Evolutionary conservation across 2,888 invertebrate species (phyloP), one percentile per base, ranked within the genome.

Genomic region (Mayetiola destructor): DNA sequence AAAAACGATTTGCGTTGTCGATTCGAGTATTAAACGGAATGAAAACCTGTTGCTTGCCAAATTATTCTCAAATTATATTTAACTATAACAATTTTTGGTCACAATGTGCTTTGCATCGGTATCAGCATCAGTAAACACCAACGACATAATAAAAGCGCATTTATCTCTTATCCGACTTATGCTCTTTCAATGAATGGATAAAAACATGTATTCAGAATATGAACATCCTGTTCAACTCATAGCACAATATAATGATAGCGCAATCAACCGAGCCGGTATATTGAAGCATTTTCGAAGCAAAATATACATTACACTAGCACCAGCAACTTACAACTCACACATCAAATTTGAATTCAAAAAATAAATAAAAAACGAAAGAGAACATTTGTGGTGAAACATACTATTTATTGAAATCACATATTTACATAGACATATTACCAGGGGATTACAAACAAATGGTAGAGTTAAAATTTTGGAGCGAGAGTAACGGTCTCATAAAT

Each of bases 371-470:
- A 6, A 40, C 16, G 20, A 42, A 42, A 10, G n/a, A n/a, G n/a
- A n/a, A n/a, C n/a, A n/a, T n/a, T n/a, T n/a, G n/a, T n/a, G n/a
- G n/a, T n/a, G n/a, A n/a, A 21, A 9, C 23, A 42, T 27, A 18
- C 39, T 27, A 27, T 27, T 37, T 48, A 27, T 27, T n/a, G 27
- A n/a, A 48, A 48, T 48, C n/a, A 27, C 14, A 48, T 48, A 48
- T 48, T 42, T 48, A 27, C 27, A 27, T 27, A 27, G 8, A 48
- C 48, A 48, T 48, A 48, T 48, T n/a, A n/a, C 29, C n/a, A 48
- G 48, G 27, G 48, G 48, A 48, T 48, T 48, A 48, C 48, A 48
- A 6, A 48, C 9, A n/a, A n/a, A n/a, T n/a, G n/a, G n/a, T n/a
- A n/a, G n/a, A n/a, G n/a, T n/a, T n/a, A n/a, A n/a, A n/a, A n/a